Conservation (phyloP, 2,797 vertebrate genomes). For the Vultur gryphus region DNA sequence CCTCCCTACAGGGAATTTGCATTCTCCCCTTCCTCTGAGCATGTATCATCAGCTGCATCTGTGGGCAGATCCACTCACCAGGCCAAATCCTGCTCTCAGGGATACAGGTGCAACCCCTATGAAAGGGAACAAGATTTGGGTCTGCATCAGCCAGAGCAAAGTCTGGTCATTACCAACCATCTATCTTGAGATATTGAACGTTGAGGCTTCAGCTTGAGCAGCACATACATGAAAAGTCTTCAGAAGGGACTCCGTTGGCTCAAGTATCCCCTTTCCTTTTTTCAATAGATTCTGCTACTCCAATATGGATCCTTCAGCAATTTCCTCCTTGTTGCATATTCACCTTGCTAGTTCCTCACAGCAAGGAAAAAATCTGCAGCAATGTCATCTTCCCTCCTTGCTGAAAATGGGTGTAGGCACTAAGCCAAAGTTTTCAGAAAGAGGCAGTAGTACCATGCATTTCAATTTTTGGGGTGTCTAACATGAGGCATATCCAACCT, state of each 20-base stretch:
- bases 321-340: background rate
- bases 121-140: background rate
- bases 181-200: background rate
- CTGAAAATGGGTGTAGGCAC: constrained; percentile 14
- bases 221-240: background rate
- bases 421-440: constrained; percentile 24
- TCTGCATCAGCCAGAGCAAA: background rate
- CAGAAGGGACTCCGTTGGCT: background rate
- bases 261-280: background rate
- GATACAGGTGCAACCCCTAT: background rate
- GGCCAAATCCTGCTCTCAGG: background rate
- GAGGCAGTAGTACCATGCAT: background rate
- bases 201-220: background rate
- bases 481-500: background rate
- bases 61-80: background rate
- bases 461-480: background rate
- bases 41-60: background rate
- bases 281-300: background rate
- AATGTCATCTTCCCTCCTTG: constrained; percentile 1
- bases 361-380: constrained; percentile 10
- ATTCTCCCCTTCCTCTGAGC: background rate
- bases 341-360: constrained; percentile 29
- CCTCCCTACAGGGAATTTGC: constrained; percentile 23
- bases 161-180: background rate
- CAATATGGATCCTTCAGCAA: background rate